A percentile compares a stretch with the other conserved stretches of the same genome.
phyloP scores from a whole-genome alignment of 2,797 vertebrate species.

The Pogoniulus pusillus region DNA sequence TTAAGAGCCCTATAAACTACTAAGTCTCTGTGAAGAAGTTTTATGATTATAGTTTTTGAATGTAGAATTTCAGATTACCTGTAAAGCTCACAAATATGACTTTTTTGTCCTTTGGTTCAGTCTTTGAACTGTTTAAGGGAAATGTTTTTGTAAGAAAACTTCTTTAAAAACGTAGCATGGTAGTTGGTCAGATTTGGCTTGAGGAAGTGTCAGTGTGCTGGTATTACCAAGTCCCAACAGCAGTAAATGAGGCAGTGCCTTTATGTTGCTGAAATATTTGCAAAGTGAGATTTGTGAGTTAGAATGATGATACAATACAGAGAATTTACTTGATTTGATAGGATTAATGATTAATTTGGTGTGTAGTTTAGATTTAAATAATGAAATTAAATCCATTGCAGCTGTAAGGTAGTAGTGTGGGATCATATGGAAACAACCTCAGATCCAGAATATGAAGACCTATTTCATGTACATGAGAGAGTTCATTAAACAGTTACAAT shows the following conservation, averaged over 20 bases:
- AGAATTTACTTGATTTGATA: background rate
- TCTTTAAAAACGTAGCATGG: fast-evolving
- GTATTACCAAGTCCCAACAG: background rate
- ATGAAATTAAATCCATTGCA: background rate
- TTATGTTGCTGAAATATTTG: background rate
- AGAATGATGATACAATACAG: background rate
- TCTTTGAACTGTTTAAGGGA: background rate
- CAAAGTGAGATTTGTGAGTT: background rate
- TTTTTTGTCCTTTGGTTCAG: background rate
- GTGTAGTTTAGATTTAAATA: background rate
- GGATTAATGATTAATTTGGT: background rate
- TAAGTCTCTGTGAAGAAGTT: background rate
- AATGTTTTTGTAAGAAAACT: background rate
- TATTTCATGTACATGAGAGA: background rate
- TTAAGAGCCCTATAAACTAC: background rate
- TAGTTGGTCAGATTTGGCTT: background rate
- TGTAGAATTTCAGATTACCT: background rate
- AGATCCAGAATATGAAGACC: background rate
- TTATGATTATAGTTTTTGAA: background rate
- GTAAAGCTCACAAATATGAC: background rate
- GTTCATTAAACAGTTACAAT: background rate
- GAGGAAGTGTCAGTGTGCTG: background rate
- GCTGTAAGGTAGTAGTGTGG: background rate
- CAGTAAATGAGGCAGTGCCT: background rate
- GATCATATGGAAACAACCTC: background rate